These are phyloP conservation scores for Buceros bicornis DNA, from an alignment of 2,797 vertebrate genomes.

Conservation along the genomic window DNA sequence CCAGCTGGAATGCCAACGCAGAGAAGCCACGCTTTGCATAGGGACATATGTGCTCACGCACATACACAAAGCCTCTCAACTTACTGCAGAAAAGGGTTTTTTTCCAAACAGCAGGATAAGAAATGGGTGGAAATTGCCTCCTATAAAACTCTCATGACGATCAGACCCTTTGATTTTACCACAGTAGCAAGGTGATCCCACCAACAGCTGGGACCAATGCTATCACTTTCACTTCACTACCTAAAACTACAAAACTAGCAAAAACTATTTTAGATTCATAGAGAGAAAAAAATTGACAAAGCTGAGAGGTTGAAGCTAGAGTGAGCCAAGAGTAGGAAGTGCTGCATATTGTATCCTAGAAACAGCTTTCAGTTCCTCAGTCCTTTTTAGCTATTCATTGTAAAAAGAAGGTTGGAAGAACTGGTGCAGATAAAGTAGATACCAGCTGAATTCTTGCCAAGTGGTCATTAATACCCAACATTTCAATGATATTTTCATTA, in stretches of 20 bases:
- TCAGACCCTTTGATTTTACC: neutral
- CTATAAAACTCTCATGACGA: neutral
- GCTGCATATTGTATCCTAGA: conserved; percentile 71
- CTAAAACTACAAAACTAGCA: neutral
- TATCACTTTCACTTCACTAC: neutral
- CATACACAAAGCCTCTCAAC: neutral
- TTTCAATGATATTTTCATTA: conserved; percentile 15
- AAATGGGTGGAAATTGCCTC: neutral
- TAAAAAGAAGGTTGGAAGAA: conserved; percentile 36
- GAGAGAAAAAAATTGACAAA: conserved; percentile 55
- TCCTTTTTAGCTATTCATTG: conserved; percentile 46
- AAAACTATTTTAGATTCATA: conserved; percentile 53
- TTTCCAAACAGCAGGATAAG: neutral
- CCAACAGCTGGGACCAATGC: conserved; percentile 10
- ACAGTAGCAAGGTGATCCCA: neutral
- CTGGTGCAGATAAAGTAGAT: conserved; percentile 25
- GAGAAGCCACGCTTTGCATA: neutral
- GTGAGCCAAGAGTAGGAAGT: conserved; percentile 62
- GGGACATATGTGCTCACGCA: neutral
- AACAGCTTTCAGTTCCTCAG: conserved; percentile 35
- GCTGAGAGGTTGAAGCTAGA: conserved; percentile 59
- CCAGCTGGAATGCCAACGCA: conserved; percentile 20
- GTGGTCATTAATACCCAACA: neutral
- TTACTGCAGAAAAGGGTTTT: neutral
- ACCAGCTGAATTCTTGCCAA: conserved; percentile 33